phyloP scores from a whole-genome alignment of 2,888 invertebrate genomes.

The Caenorhabditis virilis region DNA sequence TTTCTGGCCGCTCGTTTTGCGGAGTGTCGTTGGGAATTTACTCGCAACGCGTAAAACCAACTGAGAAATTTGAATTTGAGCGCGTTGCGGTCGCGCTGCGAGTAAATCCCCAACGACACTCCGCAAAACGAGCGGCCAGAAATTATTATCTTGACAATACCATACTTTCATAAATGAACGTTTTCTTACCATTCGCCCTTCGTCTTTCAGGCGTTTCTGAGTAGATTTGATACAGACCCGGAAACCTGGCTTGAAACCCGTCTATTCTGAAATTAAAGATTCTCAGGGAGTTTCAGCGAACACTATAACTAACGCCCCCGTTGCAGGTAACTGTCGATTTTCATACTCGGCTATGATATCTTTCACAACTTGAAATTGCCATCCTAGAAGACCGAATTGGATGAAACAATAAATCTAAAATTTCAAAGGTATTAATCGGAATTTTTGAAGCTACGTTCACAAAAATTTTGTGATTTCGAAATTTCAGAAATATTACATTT shows the following conservation, averaged over 20 bases:
- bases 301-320: constrained; percentile 58
- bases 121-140: neutral
- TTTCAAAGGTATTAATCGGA: no score
- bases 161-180: no score
- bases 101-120: neutral
- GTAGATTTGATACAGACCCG: constrained; percentile 64
- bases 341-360: constrained; percentile 59
- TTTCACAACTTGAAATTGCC: constrained; percentile 63
- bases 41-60: no score
- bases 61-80: no score
- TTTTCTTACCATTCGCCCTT: constrained; percentile 57
- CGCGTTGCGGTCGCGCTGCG: no score
- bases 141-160: no score
- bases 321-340: constrained; percentile 61
- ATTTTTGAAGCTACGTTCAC: no score
- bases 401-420: constrained; percentile 62
- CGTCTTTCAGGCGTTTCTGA: constrained; percentile 65
- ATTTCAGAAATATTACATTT: no score
- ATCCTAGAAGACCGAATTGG: constrained; percentile 65
- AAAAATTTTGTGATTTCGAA: no score
- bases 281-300: no score
- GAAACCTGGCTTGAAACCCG: constrained; percentile 65
- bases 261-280: constrained; percentile 62
- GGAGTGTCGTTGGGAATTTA: no score
- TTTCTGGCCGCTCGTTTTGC: neutral